phyloP scores from a whole-genome alignment of 2,888 invertebrate genomes.

The Suillia variegata region DNA sequence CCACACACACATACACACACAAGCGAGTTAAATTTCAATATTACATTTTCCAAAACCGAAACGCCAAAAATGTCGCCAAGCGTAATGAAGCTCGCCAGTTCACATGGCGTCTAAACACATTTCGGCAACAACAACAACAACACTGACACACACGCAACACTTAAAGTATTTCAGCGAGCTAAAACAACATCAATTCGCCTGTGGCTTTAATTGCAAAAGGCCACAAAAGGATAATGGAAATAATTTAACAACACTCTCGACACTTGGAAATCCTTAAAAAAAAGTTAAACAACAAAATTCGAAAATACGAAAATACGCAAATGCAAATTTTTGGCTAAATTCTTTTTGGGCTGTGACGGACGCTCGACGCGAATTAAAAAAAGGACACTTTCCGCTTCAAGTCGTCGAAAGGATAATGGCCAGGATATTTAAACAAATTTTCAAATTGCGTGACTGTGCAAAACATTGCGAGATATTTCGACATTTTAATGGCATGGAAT shows the following conservation, averaged over 20 bases:
- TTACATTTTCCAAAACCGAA: too few species aligned
- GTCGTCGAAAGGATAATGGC: constrained; percentile 14
- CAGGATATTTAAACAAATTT: constrained; percentile 42
- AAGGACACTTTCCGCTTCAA: too few species aligned
- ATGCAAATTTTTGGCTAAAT: constrained; percentile 2
- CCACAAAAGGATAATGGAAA: constrained; percentile 47
- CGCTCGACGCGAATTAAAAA: constrained; percentile 11
- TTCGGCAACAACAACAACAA: too few species aligned
- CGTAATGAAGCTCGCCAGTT: too few species aligned
- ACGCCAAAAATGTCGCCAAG: too few species aligned
- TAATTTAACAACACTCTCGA: constrained; percentile 51
- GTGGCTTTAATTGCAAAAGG: neutral
- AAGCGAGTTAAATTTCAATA: too few species aligned
- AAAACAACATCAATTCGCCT: too few species aligned
- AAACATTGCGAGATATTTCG: constrained; percentile 46
- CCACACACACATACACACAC: too few species aligned
- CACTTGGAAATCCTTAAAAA: constrained; percentile 29
- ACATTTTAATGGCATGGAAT: constrained; percentile 45
- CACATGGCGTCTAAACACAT: too few species aligned
- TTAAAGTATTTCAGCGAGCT: too few species aligned
- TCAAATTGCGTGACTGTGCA: constrained; percentile 46
- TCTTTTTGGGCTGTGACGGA: neutral
- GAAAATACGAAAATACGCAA: neutral
- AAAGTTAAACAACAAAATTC: neutral
- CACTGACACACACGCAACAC: too few species aligned